Conservation (phyloP, 2,113 vertebrate species). For the Syrmaticus mikado region DNA sequence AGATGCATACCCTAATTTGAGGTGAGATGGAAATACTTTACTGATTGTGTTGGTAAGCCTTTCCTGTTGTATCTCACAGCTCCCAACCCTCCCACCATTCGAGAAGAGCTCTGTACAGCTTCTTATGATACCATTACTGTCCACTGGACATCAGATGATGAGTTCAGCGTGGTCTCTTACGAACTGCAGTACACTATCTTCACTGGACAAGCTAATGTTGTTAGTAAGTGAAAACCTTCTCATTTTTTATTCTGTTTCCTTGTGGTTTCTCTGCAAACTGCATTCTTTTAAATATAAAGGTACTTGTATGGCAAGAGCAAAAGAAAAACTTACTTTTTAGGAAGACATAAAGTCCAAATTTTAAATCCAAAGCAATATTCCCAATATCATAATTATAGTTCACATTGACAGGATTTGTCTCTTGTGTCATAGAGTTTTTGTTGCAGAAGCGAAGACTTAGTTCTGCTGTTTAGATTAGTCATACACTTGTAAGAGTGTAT, state of each 20-base stretch:
- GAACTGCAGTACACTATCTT: conserved; percentile 98
- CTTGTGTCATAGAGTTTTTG: fast-evolving
- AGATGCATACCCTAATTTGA: neutral
- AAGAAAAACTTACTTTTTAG: neutral
- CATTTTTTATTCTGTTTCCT: neutral
- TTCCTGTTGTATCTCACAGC: conserved; percentile 77
- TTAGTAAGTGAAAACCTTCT: conserved; percentile 88
- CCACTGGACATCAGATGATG: conserved; percentile 97
- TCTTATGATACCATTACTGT: conserved; percentile 98
- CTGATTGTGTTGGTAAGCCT: neutral
- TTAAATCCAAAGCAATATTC: neutral
- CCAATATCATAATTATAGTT: neutral
- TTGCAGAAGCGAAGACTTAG: neutral
- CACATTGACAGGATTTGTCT: neutral
- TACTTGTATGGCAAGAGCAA: neutral
- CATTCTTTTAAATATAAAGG: neutral
- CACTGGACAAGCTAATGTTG: conserved; percentile 94
- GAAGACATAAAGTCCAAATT: neutral
- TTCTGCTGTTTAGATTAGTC: neutral
- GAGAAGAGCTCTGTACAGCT: conserved; percentile 96
- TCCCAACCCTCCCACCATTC: conserved; percentile 92
- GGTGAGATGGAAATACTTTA: neutral
- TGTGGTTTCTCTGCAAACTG: neutral
- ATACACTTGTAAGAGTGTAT: neutral
- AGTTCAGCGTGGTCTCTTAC: conserved; percentile 96